Evolutionary conservation across 2,888 invertebrate species (phyloP).

Genomic region (Rutpela maculata): DNA sequence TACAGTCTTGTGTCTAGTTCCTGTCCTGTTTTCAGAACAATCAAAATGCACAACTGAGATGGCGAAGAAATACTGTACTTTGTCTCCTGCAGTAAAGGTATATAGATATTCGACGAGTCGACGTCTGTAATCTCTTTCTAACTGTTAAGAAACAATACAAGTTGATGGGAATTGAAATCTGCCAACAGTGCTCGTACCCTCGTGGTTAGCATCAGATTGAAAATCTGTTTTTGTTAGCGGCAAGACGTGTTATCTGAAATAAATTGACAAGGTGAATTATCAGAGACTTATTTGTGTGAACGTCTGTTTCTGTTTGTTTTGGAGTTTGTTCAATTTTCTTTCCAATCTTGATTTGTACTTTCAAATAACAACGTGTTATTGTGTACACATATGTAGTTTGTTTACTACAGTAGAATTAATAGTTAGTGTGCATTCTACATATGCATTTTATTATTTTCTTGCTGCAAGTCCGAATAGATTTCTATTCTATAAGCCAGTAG

Average conservation of each 20-base stretch:
- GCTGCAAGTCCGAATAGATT: too few relatives aligned
- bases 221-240: slow-evolving; percentile 42
- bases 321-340: background rate
- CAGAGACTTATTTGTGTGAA: slow-evolving; percentile 17
- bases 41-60: slow-evolving; percentile 7
- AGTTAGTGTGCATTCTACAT: too few relatives aligned
- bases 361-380: slow-evolving; percentile 5
- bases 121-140: slow-evolving; percentile 52
- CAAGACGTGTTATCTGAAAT: slow-evolving; percentile 31
- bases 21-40: slow-evolving; percentile 24
- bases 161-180: slow-evolving; percentile 53
- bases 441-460: too few relatives aligned
- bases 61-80: slow-evolving; percentile 41
- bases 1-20: slow-evolving; percentile 30
- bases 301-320: background rate
- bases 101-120: slow-evolving; percentile 35
- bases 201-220: slow-evolving; percentile 46
- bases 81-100: slow-evolving; percentile 34
- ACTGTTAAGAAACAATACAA: slow-evolving; percentile 54
- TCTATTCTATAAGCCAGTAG: too few relatives aligned
- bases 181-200: slow-evolving; percentile 40
- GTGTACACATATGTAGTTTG: background rate
- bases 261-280: slow-evolving; percentile 32
- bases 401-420: background rate
- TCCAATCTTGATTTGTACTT: slow-evolving; percentile 7